Base-by-base conservation (phyloP, 2,113 vertebrate species). In the Rostratula benghalensis region DNA sequence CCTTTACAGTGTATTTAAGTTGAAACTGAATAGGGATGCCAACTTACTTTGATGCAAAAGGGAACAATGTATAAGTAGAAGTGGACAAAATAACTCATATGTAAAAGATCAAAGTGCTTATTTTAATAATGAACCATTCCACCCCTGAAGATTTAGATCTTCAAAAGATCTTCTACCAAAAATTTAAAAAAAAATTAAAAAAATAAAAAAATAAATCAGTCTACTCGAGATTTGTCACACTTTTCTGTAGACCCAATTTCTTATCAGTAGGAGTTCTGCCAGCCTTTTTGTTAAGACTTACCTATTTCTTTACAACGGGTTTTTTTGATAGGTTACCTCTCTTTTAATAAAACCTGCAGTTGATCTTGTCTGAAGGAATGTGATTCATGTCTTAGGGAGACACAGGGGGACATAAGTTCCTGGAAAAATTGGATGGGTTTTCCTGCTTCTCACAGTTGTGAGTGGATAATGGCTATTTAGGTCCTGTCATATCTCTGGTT, bases 381-480 rank as follows among this genome's bases (percentile, higher is more conserved):
- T 85, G 74, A 95, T 91, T 95, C 54, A 87, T 93, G 83, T 50
- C 54, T 89, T 81, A 83, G 74, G 63, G 77, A 95, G 70, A 83
- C 70, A 76, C 81, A 43, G 69, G 81, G 74, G 87, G 35, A 92
- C 86, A 31, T 65, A 95, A 89, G 82, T 95, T 93, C 89, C 90
- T 89, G 64, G 83, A 83, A 93, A 95, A 96, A 90, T 80, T 94
- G 89, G 67, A 85, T 88, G 31, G 18, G 12, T 82, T 95, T 95
- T 93, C 87, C 83, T 93, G 53, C 74, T 94, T 92, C 67, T 85
- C 88, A 64, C 74, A 53, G 46, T 65, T 88, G 65, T 50, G 83
- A 94, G 90, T 87, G 71, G 74, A 79, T 93, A 93, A 86, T 71
- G 60, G 84, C 75, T 82, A 85, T 96, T 89, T 89, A 94, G 89